phyloP scores from a whole-genome alignment of 2,797 vertebrate genomes.

The Notoglanidium macrostoma region DNA sequence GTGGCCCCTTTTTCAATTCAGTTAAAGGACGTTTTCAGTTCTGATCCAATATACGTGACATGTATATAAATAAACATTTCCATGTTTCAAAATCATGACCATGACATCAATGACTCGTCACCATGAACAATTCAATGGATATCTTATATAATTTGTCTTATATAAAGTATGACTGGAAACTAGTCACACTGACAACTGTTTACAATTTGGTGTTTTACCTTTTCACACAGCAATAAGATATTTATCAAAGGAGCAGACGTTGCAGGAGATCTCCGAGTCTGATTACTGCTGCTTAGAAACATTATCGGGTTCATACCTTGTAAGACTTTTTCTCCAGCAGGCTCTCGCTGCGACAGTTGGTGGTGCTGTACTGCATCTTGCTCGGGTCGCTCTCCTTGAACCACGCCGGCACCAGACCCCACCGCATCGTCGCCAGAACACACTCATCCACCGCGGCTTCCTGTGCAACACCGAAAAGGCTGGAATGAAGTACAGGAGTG shows the following conservation, averaged over 20 bases:
- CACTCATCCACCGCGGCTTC: constrained; percentile 83
- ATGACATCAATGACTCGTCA: too few species aligned
- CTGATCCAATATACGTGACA: too few species aligned
- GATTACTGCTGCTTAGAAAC: not conserved
- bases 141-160: too few species aligned
- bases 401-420: constrained; percentile 95
- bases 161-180: too few species aligned
- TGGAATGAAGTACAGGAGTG: not conserved
- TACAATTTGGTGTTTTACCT: too few species aligned
- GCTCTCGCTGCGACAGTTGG: constrained; percentile 93
- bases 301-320: constrained; percentile 75
- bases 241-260: too few species aligned
- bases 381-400: constrained; percentile 84
- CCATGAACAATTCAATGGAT: too few species aligned
- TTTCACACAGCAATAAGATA: not conserved
- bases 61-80: not conserved
- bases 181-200: too few species aligned
- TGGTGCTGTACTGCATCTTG: constrained; percentile 89
- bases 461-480: constrained; percentile 64
- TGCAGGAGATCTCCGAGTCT: not conserved
- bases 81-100: too few species aligned
- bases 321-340: constrained; percentile 88
- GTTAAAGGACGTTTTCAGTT: not conserved
- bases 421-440: constrained; percentile 89
- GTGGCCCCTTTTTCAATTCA: not conserved